Evolutionary conservation across 2,113 vertebrate species (phyloP), one percentile per base, ranked within the genome.

Genomic region (Trogon surrucura): DNA sequence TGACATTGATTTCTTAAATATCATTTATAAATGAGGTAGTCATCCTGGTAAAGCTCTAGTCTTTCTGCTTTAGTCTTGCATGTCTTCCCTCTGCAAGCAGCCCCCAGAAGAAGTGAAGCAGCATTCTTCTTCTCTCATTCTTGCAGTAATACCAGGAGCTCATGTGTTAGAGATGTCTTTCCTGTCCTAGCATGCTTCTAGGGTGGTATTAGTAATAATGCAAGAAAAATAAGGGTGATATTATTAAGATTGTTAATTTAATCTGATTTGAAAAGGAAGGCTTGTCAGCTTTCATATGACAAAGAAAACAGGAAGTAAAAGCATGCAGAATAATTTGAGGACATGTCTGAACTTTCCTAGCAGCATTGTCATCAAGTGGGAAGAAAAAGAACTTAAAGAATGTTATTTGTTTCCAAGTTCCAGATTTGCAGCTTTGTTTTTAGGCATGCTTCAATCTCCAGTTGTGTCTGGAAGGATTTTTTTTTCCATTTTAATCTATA

Each of bases 371-470:
- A 67, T 72, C 80, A 96, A 96, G 93, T 92, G 71, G 83, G 91
- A 97, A 97, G 93, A 1, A 91, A 85, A 92, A 73, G 65, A 96
- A 96, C 96, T 97, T 93, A 97, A 97, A 96, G 90, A 75, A 44
- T 69, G 57, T 44, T 91, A 91, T 97, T 97, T 98, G 96, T 97
- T 98, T 96, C 85, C 89, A 97, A 95, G 97, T 97, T 97, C 92
- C 86, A 92, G 86, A 88, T 92, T 95, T 84, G 65, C 48, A 36
- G 67, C 70, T 93, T 88, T 93, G 74, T 85, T 97, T 95, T 97
- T 89, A 97, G 89, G 88, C 36, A 84, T 5, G 13, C 97, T 97
- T 97, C 86, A 95, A 91, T 95, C 92, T 95, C 91, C 73, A 87
- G 38, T 93, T 97, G 64, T 97, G 95, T 88, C 97, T 97, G 94